These are phyloP conservation scores for Sula dactylatra DNA, from an alignment of 2,113 vertebrate genomes.

Conservation along the genomic window DNA sequence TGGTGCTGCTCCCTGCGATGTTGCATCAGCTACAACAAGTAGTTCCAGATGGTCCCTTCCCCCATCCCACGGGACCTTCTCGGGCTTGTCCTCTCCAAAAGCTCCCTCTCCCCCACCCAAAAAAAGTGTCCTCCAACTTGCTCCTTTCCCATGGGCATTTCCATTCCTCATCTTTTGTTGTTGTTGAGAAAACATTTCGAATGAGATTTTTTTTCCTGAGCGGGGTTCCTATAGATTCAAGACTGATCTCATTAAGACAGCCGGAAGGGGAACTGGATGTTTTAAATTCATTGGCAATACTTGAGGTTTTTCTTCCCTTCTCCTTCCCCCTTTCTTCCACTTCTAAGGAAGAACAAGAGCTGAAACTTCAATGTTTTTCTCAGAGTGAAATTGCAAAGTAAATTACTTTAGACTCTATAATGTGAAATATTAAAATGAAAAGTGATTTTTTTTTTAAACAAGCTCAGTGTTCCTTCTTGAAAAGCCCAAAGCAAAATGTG, in stretches of 20 bases:
- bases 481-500: conserved; percentile 30
- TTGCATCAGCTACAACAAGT: rapidly evolving
- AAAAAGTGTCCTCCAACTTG: background rate
- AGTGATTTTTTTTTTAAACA: background rate
- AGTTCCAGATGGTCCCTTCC: background rate
- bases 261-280: background rate
- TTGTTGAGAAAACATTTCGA: background rate
- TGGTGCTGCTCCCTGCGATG: rapidly evolving
- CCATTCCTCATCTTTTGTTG: background rate
- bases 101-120: background rate
- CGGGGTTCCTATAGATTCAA: background rate
- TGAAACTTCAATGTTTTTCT: background rate
- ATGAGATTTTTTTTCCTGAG: background rate
- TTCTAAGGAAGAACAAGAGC: conserved; percentile 26
- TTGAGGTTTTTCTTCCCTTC: background rate
- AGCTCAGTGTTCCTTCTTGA: background rate
- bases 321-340: background rate
- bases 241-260: background rate
- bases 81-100: background rate
- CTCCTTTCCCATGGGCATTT: background rate
- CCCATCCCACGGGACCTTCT: background rate
- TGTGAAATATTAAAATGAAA: conserved; percentile 23
- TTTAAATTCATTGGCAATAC: conserved; percentile 18
- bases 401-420: background rate
- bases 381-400: conserved; percentile 5